These are phyloP conservation scores for Drosophila flavopinicola DNA, from an alignment of 2,888 invertebrate species.

Conservation along the genomic window DNA sequence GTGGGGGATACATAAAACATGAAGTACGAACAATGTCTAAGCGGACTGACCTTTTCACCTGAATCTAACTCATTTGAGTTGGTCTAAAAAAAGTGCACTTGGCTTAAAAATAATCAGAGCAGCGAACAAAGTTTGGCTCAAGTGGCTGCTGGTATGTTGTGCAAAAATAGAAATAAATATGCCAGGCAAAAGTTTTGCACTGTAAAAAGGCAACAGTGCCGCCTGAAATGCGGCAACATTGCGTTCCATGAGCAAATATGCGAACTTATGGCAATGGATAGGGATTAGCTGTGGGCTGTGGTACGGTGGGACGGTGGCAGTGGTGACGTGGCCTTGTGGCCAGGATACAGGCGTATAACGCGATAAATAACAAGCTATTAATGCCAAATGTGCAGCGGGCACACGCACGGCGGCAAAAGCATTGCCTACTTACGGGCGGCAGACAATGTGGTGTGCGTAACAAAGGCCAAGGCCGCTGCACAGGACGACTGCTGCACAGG, in stretches of 20 bases:
- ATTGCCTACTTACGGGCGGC: constrained; percentile 43
- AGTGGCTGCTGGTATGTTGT: constrained; percentile 17
- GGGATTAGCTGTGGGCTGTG: constrained; percentile 1
- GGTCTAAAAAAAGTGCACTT: constrained; percentile 14
- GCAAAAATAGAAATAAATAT: constrained; percentile 61
- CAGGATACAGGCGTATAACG: constrained; percentile 47
- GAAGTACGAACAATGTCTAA: constrained; percentile 1
- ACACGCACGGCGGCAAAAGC: constrained; percentile 27
- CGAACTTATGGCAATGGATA: constrained; percentile 27
- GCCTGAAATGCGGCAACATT: constrained; percentile 50
- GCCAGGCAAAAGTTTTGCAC: constrained; percentile 31
- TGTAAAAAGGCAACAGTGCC: constrained; percentile 25
- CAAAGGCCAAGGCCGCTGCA: constrained; percentile 69
- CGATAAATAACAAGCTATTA: constrained; percentile 76
- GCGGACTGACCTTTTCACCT: constrained; percentile 29
- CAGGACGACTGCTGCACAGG: not conserved
- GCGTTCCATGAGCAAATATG: constrained; percentile 28
- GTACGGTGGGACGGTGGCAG: not conserved
- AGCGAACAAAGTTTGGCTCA: constrained; percentile 34
- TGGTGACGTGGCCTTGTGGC: constrained; percentile 67
- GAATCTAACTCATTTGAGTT: not conserved
- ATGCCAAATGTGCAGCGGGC: constrained; percentile 65
- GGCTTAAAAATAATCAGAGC: constrained; percentile 49
- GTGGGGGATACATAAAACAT: not conserved
- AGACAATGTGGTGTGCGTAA: constrained; percentile 57